Evolutionary conservation across 2,888 invertebrate genomes (phyloP).

Genomic region (Heliconius cydno): DNA sequence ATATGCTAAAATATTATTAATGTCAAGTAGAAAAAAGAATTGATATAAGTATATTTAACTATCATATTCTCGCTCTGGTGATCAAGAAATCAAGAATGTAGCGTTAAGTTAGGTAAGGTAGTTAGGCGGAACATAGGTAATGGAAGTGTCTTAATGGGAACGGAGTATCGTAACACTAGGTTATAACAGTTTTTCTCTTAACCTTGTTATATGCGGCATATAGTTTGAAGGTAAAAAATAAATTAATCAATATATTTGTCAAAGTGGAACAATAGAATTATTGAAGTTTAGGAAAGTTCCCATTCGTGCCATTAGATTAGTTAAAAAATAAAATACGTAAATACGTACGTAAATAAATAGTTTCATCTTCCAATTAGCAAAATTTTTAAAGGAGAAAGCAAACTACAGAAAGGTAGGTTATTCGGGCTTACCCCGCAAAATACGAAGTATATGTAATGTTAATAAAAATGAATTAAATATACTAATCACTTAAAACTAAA

Average conservation of each 20-base stretch:
- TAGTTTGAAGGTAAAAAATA: too few relatives aligned
- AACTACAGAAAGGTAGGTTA: too few relatives aligned
- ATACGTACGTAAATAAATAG: neutral
- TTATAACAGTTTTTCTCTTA: too few relatives aligned
- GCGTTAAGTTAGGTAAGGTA: too few relatives aligned
- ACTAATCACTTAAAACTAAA: neutral
- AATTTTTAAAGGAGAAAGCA: neutral
- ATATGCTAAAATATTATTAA: slow-evolving; percentile 5
- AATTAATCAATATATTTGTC: too few relatives aligned
- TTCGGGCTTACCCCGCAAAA: neutral
- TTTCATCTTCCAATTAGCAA: neutral
- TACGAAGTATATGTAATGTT: neutral
- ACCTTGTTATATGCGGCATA: too few relatives aligned
- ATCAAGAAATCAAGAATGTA: too few relatives aligned
- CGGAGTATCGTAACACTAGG: too few relatives aligned
- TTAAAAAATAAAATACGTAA: neutral
- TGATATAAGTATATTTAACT: too few relatives aligned
- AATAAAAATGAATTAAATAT: neutral
- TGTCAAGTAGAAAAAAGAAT: neutral
- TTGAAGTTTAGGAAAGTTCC: neutral
- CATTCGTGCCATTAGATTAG: neutral
- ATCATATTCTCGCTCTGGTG: too few relatives aligned
- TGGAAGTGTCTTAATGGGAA: too few relatives aligned
- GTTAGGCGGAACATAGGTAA: too few relatives aligned
- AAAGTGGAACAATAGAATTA: neutral